These are phyloP conservation scores for Bufo bufo DNA, from an alignment of 2,113 vertebrate genomes.

Conservation along the genomic window DNA sequence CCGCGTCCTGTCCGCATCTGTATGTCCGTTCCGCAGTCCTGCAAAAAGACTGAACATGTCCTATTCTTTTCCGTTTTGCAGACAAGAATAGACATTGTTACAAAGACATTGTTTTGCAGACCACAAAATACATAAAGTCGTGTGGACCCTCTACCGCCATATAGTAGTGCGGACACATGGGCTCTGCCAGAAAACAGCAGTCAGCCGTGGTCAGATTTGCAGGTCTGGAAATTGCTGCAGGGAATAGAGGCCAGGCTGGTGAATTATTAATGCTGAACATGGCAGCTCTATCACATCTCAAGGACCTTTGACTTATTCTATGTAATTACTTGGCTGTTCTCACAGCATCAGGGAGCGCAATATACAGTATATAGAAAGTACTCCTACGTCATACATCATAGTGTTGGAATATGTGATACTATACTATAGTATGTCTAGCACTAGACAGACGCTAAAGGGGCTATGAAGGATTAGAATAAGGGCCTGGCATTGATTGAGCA, in stretches of 20 bases:
- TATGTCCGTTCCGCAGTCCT: too few species aligned
- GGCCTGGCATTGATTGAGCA: too few species aligned
- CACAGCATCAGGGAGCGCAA: neutral
- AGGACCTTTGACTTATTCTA: constrained; percentile 30
- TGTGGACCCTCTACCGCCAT: too few species aligned
- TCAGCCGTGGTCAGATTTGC: neutral
- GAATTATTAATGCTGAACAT: constrained; percentile 28
- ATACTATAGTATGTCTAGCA: neutral
- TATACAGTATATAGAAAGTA: neutral
- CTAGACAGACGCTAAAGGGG: neutral
- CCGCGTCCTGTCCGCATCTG: too few species aligned
- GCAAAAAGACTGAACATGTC: too few species aligned
- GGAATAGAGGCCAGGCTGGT: neutral
- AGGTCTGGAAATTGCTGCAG: constrained; percentile 7
- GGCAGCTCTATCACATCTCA: constrained; percentile 20
- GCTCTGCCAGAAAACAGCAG: neutral
- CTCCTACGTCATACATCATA: neutral
- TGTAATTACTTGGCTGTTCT: neutral
- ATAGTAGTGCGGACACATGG: neutral
- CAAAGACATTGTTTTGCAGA: too few species aligned
- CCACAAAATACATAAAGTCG: too few species aligned
- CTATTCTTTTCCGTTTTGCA: too few species aligned
- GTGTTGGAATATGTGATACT: neutral
- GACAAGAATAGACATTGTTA: too few species aligned
- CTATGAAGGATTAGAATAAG: too few species aligned